A percentile compares a stretch with the other conserved stretches of the same genome.
Evolutionary conservation across 2,888 invertebrate species (phyloP).

Genomic region (Trissolcus brochymenae): DNA sequence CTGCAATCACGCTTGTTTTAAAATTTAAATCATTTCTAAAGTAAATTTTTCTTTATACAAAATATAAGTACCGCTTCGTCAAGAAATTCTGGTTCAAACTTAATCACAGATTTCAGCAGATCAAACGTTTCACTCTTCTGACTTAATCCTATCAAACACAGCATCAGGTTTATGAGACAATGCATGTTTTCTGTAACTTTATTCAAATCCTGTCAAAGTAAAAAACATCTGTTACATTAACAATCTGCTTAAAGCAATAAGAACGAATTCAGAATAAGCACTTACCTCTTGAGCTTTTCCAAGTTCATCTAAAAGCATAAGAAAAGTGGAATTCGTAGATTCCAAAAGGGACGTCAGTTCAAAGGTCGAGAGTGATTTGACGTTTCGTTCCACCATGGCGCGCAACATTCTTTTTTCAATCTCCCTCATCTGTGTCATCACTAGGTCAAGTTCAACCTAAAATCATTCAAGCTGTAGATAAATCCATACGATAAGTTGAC

Average conservation of each 20-base stretch:
- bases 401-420: constrained; percentile 47
- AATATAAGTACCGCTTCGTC: constrained; percentile 27
- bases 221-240: background rate
- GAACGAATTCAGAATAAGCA: background rate
- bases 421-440: constrained; percentile 48
- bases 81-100: constrained; percentile 19
- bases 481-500: background rate
- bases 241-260: background rate
- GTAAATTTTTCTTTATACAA: background rate
- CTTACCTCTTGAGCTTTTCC: constrained; percentile 31
- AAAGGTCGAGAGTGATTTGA: constrained; percentile 34
- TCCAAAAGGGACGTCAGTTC: constrained; percentile 35
- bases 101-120: constrained; percentile 21
- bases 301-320: constrained; percentile 36
- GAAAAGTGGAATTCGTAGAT: constrained; percentile 31
- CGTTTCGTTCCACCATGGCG: constrained; percentile 43
- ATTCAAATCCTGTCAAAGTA: constrained; percentile 24
- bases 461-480: background rate
- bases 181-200: constrained; percentile 31
- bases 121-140: constrained; percentile 22
- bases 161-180: constrained; percentile 27
- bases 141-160: constrained; percentile 16
- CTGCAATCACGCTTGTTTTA: constrained; percentile 2
- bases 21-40: background rate
- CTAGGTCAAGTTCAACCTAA: constrained; percentile 40